phyloP scores from a whole-genome alignment of 2,113 vertebrate species.

The Oncorhynchus kisutch region DNA sequence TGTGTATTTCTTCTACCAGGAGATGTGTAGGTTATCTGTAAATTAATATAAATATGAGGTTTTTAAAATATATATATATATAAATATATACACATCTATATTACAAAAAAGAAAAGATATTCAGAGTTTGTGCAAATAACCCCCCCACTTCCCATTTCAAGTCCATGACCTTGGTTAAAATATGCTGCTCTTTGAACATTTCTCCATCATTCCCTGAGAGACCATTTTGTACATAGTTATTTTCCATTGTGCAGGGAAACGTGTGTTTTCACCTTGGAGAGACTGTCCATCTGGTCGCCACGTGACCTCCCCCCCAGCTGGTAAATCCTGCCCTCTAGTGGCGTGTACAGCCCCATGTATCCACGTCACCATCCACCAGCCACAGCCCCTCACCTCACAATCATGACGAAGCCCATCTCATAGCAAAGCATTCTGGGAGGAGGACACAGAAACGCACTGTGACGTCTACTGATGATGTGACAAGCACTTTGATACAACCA shows the following conservation, averaged over 20 bases:
- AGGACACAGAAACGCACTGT: too few relatives aligned
- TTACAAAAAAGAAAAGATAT: slow-evolving; percentile 83
- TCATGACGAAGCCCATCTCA: slow-evolving; percentile 14
- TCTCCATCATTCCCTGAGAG: slow-evolving; percentile 65
- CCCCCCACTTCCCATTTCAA: slow-evolving; percentile 64
- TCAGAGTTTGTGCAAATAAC: slow-evolving; percentile 85
- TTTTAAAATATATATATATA: slow-evolving; percentile 67
- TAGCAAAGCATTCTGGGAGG: too few relatives aligned
- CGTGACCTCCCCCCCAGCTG: background rate
- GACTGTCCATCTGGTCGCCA: slow-evolving; percentile 31
- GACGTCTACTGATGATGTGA: too few relatives aligned
- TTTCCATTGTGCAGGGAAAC: slow-evolving; percentile 81
- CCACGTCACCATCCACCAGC: slow-evolving; percentile 12
- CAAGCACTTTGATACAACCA: slow-evolving; percentile 7
- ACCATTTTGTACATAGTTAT: slow-evolving; percentile 80
- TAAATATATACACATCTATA: slow-evolving; percentile 56
- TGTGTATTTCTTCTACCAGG: slow-evolving; percentile 88
- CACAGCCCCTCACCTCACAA: background rate
- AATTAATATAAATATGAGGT: slow-evolving; percentile 94
- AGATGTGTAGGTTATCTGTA: slow-evolving; percentile 83
- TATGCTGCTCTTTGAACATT: slow-evolving; percentile 84
- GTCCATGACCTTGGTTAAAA: slow-evolving; percentile 78
- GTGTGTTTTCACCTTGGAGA: slow-evolving; percentile 70
- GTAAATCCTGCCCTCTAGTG: slow-evolving; percentile 53
- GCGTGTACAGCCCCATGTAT: slow-evolving; percentile 23